Evolutionary conservation across 1,140 invertebrate species (phyloP), one percentile per base, ranked within the genome.

Genomic region (Alviniconcha marisindica): DNA sequence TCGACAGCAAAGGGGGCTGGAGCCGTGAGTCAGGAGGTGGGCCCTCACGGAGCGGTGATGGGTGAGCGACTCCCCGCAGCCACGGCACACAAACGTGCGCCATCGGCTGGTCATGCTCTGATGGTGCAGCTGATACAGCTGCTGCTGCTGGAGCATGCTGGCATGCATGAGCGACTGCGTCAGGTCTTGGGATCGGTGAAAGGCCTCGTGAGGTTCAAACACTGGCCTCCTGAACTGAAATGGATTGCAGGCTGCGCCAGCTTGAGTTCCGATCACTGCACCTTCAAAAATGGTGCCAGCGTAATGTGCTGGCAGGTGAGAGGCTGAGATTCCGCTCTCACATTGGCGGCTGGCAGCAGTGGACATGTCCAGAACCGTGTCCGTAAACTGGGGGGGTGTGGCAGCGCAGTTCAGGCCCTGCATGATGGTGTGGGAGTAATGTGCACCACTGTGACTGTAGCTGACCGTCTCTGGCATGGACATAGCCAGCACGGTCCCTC

Each of bases 291-390:
- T 66, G 40, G 78, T 63, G 21, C 56, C 56, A 15, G 78, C 38
- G 24, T 80, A 80, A 28, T 78, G 77, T 12, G 48, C 51, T 1
- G 42, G 42, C 28, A 44, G 51, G n/a, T 80, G 78, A 12, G 78
- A 44, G 36, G 56, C 24, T 15, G 78, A 7, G 15, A 80, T 54
- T 42, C 51, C 40, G 15, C 21, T 66, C 10, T 80, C 56, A 44
- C 38, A 42, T 36, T 80, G 78, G 21, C 56, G 54, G 56, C 60
- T 60, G 1, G 54, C 48, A 12, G 78, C 78, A 10, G 78, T 31
- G 3, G 78, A 80, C 78, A 80, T 80, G 56, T 80, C 78, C 38
- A 80, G 40, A 12, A 80, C 78, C 28, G 78, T 28, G 40, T 66
- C 40, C 5, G 14, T 66, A 40, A 66, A 80, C 36, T 80, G 78